phyloP scores from a whole-genome alignment of 2,113 vertebrate genomes.

The Festucalex cinctus region DNA sequence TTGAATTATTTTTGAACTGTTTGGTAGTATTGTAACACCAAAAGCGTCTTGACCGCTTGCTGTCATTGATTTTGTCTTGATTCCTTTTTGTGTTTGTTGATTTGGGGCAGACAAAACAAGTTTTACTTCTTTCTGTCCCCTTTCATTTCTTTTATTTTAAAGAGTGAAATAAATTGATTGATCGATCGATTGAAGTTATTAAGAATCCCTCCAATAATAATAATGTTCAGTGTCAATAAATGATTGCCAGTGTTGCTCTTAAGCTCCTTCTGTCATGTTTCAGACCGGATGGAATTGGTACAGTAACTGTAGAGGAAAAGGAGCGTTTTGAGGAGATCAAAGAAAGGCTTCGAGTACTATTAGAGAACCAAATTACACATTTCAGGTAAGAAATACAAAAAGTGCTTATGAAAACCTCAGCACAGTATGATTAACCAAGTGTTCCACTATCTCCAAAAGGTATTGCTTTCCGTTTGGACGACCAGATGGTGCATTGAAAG shows the following conservation, averaged over 20 bases:
- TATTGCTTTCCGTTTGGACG: conserved; percentile 99
- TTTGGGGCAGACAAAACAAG: no score
- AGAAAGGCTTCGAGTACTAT: conserved; percentile 88
- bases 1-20: no score
- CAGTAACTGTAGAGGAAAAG: conserved; percentile 93
- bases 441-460: conserved; percentile 63
- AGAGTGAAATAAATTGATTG: no score
- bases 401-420: neutral
- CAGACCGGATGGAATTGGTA: conserved; percentile 97
- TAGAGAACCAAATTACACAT: conserved; percentile 98
- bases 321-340: conserved; percentile 97
- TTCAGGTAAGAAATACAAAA: conserved; percentile 80
- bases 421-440: neutral
- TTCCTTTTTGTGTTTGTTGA: no score
- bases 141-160: no score
- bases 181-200: no score
- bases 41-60: no score
- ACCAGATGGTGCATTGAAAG: conserved; percentile 96
- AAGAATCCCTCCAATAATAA: neutral
- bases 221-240: neutral
- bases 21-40: no score
- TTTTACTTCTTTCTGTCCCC: no score
- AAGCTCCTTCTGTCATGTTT: conserved; percentile 13
- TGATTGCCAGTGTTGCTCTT: neutral
- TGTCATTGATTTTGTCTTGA: no score